Evolutionary conservation across 2,113 vertebrate genomes (phyloP), one percentile per base, ranked within the genome.

Genomic region (Cacatua alba): DNA sequence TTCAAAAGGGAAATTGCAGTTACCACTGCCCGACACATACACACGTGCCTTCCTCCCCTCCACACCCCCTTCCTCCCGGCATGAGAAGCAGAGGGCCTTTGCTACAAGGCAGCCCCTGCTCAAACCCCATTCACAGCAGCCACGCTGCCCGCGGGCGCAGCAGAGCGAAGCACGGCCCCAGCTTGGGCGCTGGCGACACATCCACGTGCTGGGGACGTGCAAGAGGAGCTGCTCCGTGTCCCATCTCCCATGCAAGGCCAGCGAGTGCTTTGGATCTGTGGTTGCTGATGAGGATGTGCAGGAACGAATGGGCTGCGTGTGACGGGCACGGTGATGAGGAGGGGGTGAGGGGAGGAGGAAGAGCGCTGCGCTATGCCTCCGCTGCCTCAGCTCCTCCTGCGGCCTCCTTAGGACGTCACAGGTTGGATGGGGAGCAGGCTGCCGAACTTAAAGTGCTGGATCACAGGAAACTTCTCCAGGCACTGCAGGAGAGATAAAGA

Each of bases 381-480:
- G 11, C 72, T 39, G 92, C 77, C 31, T 81, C 21, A 18, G 28
- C 82, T 72, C 74, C 77, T 94, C 67, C 92, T 62, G 39, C 4
- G 1, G 78, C 74, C 92, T 92, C 94, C 95, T 99, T 98, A 99
- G 92, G 98, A 98, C 7, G 98, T 98, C 71, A 97, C 98, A 1
- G 99, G 98, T 87, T 99, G 98, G 98, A 99, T 99, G 96, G 99
- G 98, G 92, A 99, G 98, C 97, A 99, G 98, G 97, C 99, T 99
- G 91, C 99, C 99, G 3, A 99, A 99, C 95, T 99, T 99, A 98
- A 99, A 99, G 98, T 99, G 99, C 96, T 99, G 99, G 98, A 99
- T 99, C 96, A 99, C 99, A 1, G 99, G 99, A 94, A 99, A 99
- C 98, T 99, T 99, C 98, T 99, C 99, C 98, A 99, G 97, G 98